A percentile compares a stretch with the other conserved stretches of the same genome.
These are phyloP conservation scores for Steatornis caripensis DNA, from an alignment of 2,113 vertebrate species.

Conservation along the genomic window DNA sequence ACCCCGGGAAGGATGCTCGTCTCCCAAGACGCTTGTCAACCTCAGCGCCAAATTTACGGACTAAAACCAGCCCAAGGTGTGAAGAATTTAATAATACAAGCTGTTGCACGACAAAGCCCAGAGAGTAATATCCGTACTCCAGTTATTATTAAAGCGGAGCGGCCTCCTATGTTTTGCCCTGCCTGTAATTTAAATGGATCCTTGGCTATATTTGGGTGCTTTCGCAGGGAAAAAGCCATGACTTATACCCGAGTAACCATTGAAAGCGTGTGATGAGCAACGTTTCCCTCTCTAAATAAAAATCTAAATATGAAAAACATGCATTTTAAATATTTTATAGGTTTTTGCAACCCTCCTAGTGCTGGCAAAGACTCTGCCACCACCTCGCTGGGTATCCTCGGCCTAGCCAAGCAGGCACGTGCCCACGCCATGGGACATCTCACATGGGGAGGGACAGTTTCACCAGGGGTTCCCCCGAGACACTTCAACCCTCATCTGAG, in stretches of 20 bases:
- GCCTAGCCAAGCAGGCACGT: background rate
- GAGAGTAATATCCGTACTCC: background rate
- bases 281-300: background rate
- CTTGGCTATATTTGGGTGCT: background rate
- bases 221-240: background rate
- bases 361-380: background rate
- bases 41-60: background rate
- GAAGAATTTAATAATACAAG: slow-evolving; percentile 20
- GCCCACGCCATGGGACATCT: accelerated
- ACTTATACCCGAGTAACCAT: background rate
- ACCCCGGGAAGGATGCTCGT: background rate
- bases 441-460: background rate
- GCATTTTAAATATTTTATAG: background rate
- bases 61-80: background rate
- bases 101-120: background rate
- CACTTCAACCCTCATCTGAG: background rate
- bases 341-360: background rate
- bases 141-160: background rate
- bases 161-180: background rate
- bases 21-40: background rate
- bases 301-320: background rate
- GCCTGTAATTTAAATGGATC: background rate
- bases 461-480: background rate
- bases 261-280: background rate
- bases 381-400: accelerated